These are phyloP conservation scores for Casuarius casuarius DNA, from an alignment of 2,113 vertebrate species.

Conservation along the genomic window DNA sequence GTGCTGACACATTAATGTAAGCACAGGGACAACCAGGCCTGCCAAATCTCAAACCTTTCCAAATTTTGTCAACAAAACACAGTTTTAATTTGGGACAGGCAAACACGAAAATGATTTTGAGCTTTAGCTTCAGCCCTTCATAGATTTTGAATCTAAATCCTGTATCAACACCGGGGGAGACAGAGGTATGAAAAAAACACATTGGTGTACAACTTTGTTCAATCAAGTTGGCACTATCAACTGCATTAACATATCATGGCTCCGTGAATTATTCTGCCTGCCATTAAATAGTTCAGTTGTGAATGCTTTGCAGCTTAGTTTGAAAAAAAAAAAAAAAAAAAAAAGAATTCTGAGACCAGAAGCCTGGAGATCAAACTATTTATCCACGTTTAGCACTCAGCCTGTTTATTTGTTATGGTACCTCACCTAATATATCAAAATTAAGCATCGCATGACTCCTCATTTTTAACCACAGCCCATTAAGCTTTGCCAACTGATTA, in stretches of 20 bases:
- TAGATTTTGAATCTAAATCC: constrained; percentile 62
- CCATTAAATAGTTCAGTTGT: constrained; percentile 35
- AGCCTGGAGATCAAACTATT: constrained; percentile 61
- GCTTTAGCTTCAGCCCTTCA: constrained; percentile 51
- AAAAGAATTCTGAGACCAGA: not conserved
- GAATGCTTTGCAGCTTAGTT: constrained; percentile 12
- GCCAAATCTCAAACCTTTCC: constrained; percentile 73
- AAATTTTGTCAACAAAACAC: constrained; percentile 79
- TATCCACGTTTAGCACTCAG: constrained; percentile 29
- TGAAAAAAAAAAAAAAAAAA: not conserved
- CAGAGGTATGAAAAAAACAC: constrained; percentile 54
- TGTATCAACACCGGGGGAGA: constrained; percentile 53
- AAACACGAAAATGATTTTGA: constrained; percentile 72
- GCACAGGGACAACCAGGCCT: constrained; percentile 67
- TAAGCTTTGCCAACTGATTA: constrained; percentile 55
- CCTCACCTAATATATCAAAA: constrained; percentile 64
- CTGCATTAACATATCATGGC: not conserved
- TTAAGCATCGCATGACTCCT: constrained; percentile 28
- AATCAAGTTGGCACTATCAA: constrained; percentile 25
- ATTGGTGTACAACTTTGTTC: constrained; percentile 42
- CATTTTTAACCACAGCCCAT: constrained; percentile 65
- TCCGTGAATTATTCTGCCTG: constrained; percentile 43
- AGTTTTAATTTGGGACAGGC: constrained; percentile 74
- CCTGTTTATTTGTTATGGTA: constrained; percentile 62
- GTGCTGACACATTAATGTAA: constrained; percentile 76